These are phyloP conservation scores for Sprattus sprattus DNA, from an alignment of 2,113 vertebrate genomes.

Conservation along the genomic window DNA sequence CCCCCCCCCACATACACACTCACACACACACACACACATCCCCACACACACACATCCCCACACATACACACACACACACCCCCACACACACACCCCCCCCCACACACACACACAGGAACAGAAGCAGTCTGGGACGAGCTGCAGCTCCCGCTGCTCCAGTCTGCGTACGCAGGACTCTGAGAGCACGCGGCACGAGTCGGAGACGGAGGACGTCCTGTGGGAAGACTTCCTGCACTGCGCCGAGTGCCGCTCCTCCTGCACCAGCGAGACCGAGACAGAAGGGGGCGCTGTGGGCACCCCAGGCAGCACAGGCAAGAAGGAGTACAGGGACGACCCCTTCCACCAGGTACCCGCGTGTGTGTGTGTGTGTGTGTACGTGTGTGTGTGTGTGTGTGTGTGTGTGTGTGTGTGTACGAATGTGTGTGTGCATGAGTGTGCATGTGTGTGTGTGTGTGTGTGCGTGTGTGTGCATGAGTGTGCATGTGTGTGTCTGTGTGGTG, in stretches of 20 bases:
- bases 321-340: constrained; percentile 96
- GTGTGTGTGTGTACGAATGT: neutral
- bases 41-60: too few relatives aligned
- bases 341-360: constrained; percentile 79
- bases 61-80: neutral
- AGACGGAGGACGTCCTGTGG: constrained; percentile 96
- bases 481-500: neutral
- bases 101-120: neutral
- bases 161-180: constrained; percentile 91
- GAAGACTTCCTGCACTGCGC: constrained; percentile 96
- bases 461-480: neutral
- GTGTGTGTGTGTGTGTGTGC: neutral
- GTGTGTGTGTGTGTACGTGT: neutral
- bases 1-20: constrained; percentile 78
- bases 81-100: neutral
- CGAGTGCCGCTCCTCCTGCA: constrained; percentile 92
- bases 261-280: constrained; percentile 91
- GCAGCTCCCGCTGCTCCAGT: constrained; percentile 93
- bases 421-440: neutral
- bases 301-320: constrained; percentile 75
- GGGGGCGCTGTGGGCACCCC: constrained; percentile 76
- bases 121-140: constrained; percentile 85
- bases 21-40: constrained; percentile 63
- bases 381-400: neutral
- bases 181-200: constrained; percentile 90